Evolutionary conservation across 2,888 invertebrate genomes (phyloP).

Genomic region (Plagodis pulveraria): DNA sequence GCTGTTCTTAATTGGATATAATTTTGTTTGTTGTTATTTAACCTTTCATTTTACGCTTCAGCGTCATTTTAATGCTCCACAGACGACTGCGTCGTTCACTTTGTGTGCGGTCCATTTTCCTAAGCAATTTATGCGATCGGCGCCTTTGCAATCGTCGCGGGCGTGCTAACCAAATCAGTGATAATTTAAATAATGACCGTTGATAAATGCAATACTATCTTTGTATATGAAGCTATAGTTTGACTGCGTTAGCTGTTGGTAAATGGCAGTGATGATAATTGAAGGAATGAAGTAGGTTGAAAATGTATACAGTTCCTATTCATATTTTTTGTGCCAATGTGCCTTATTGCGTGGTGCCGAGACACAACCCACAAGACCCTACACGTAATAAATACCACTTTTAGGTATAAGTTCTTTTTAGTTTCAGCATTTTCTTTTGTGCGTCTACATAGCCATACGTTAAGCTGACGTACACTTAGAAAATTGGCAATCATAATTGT

Average conservation of each 20-base stretch:
- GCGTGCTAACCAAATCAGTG: constrained; percentile 68
- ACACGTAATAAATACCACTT: no score
- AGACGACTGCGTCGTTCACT: constrained; percentile 25
- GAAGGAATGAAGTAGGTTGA: no score
- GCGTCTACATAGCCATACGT: no score
- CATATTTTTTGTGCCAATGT: no score
- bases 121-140: constrained; percentile 76
- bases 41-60: constrained; percentile 6
- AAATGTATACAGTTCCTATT: neutral
- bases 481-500: no score
- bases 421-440: no score
- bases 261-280: neutral
- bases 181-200: constrained; percentile 67
- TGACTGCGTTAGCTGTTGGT: neutral
- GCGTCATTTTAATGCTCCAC: constrained; percentile 54
- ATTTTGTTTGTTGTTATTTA: no score
- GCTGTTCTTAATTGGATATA: no score
- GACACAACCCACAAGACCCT: no score
- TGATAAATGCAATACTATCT: constrained; percentile 63
- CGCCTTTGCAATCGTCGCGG: constrained; percentile 57
- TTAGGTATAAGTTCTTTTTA: no score
- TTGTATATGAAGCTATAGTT: constrained; percentile 51
- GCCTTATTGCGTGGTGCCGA: no score
- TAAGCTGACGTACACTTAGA: no score
- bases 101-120: constrained; percentile 71